Conservation (phyloP, 35 echinoderm and acorn worm species). For the Hemicentrotus pulcherrimus region DNA sequence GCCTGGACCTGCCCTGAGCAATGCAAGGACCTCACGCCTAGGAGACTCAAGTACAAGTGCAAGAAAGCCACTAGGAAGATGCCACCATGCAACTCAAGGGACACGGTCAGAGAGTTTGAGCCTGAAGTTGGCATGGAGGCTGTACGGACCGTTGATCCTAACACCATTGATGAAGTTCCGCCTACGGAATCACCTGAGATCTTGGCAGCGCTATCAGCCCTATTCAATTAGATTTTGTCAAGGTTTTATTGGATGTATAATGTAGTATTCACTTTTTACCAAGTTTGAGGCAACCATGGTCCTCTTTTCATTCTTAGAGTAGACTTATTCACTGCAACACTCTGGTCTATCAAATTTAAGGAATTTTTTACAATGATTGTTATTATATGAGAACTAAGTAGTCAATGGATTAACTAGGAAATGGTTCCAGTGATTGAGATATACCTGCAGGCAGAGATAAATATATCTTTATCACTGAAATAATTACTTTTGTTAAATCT, state of each 20-base stretch:
- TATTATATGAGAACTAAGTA: too few species aligned
- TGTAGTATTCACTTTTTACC: not conserved
- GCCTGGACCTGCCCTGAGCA: constrained; percentile 52
- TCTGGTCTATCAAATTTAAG: too few species aligned
- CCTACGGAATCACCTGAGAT: constrained; percentile 12
- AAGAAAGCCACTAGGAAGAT: constrained; percentile 16
- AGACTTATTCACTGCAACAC: not conserved
- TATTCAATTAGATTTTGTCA: not conserved
- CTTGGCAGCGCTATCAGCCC: not conserved
- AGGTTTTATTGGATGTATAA: not conserved
- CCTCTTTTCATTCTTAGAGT: not conserved
- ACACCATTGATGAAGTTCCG: not conserved
- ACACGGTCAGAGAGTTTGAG: not conserved
- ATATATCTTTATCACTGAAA: too few species aligned
- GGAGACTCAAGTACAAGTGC: constrained; percentile 56
- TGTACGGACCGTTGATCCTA: not conserved
- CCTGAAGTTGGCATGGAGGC: not conserved
- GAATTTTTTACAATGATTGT: too few species aligned
- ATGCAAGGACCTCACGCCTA: constrained; percentile 25
- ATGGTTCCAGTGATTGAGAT: not conserved
- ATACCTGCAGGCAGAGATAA: not conserved
- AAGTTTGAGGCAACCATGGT: not conserved
- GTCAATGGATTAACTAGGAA: not conserved
- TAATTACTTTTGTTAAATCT: too few species aligned
- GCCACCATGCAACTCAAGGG: not conserved